Evolutionary conservation across 2,797 vertebrate genomes (phyloP), one percentile per base, ranked within the genome.

Genomic region (Vireo griseus): DNA sequence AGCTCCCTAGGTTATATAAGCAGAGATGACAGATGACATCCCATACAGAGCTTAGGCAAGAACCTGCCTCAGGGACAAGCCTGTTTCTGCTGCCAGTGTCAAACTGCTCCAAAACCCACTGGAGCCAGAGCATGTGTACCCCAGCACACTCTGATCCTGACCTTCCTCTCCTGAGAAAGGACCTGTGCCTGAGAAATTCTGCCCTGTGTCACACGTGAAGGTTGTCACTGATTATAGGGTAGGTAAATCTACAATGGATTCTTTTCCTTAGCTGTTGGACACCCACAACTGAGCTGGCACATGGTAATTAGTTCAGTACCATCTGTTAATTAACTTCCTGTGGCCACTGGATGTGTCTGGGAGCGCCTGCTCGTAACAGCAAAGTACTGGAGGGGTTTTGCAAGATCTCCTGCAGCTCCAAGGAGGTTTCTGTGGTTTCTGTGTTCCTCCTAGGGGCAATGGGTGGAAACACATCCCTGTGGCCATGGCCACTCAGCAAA

Each of bases 361-460:
- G 62, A 94, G 87, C 0, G 3, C 59, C 58, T 69, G 75, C 50
- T 80, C 19, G 0, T 1, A 0, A 62, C 47, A 20, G 47, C 50
- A 13, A 87, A 59, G 66, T 44, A 16, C 76, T 62, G 72, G 51
- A 79, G 65, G 72, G 81, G 42, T 90, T 95, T 92, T 74, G 62
- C 81, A 58, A 85, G 81, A 50, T 69, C 84, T 89, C 55, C 74
- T 54, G 62, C 50, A 75, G 39, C 72, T 79, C 59, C 72, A 62
- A 82, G 92, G 52, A 81, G 68, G 62, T 69, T 90, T 96, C 39
- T 86, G 78, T 76, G 93, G 96, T 95, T 92, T 95, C 84, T 94
- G 97, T 94, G 96, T 97, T 97, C 98, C 98, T 97, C 97, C 98
- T 98, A 97, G 97, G 93, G 98, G 97, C 95, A 88, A 10, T 74